Percentiles rank a stretch among this genome's conserved stretches.
Conservation (phyloP, 2,888 invertebrate genomes). For the Drosophila nr. fundita region DNA sequence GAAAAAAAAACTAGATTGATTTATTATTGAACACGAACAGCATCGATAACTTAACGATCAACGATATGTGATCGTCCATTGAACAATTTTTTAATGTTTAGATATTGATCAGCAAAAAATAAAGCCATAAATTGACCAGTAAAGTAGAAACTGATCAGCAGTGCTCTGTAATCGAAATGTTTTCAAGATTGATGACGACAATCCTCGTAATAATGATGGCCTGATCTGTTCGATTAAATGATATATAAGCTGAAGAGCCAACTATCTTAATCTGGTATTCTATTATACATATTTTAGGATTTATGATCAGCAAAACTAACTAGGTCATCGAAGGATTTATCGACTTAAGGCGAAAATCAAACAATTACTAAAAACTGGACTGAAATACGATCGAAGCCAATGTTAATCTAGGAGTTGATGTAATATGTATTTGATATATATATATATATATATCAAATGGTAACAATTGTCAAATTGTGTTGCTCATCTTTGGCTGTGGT, state of each 20-base stretch:
- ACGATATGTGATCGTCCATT: slow-evolving; percentile 1
- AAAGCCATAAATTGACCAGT: not conserved
- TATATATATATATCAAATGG: not conserved
- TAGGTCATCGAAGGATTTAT: not conserved
- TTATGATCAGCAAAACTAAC: not conserved
- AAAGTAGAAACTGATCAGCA: not conserved
- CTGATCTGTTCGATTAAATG: not conserved
- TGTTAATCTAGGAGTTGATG: slow-evolving; percentile 4
- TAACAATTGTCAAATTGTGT: slow-evolving; percentile 23
- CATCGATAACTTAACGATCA: slow-evolving; percentile 3
- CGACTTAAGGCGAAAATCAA: not conserved
- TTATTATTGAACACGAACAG: not conserved
- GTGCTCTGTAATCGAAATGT: not conserved
- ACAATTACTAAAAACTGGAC: not conserved
- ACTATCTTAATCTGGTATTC: not conserved
- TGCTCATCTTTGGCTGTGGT: slow-evolving; percentile 26
- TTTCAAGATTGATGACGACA: not conserved
- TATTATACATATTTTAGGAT: not conserved
- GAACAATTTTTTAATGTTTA: not conserved
- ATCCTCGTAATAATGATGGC: not conserved
- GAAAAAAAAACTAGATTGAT: not conserved
- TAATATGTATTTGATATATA: not conserved
- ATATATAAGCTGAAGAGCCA: not conserved
- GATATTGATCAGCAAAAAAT: slow-evolving; percentile 1
- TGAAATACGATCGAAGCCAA: not conserved